A percentile compares a stretch with the other conserved stretches of the same genome.
Conservation (phyloP, 2,797 vertebrate genomes). For the Paedocypris micromegethes region DNA sequence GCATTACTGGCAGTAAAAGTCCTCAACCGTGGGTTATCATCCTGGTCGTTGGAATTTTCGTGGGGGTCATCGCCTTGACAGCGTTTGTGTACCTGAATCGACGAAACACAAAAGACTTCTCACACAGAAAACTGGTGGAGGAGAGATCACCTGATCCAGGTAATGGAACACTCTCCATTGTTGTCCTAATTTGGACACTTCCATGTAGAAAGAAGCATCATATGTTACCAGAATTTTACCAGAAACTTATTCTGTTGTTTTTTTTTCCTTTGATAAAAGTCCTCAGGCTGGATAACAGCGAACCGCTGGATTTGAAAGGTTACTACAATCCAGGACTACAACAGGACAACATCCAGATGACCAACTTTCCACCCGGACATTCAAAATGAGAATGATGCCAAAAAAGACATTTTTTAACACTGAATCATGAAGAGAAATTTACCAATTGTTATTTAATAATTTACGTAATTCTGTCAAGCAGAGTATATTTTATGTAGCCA, state of each 20-base stretch:
- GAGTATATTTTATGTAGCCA: no score
- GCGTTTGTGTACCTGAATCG: conserved; percentile 68
- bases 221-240: no score
- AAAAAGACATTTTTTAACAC: conserved; percentile 27
- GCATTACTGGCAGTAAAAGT: conserved; percentile 39
- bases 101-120: conserved; percentile 68
- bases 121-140: conserved; percentile 81
- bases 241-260: not conserved
- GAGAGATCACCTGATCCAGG: conserved; percentile 77
- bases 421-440: conserved; percentile 1
- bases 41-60: conserved; percentile 66
- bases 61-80: conserved; percentile 65
- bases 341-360: conserved; percentile 71
- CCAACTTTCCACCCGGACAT: conserved; percentile 53
- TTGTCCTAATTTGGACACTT: not conserved
- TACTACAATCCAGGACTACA: conserved; percentile 71
- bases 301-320: conserved; percentile 67
- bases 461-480: no score
- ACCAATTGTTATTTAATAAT: no score
- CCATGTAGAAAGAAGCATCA: not conserved
- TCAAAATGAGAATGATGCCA: conserved; percentile 40
- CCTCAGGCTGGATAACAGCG: conserved; percentile 73
- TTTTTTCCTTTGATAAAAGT: conserved; percentile 60
- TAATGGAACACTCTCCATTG: conserved; percentile 50
- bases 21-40: conserved; percentile 58